These are phyloP conservation scores for Phrynocephalus versicolor DNA, from an alignment of 2,113 vertebrate genomes.

Conservation along the genomic window DNA sequence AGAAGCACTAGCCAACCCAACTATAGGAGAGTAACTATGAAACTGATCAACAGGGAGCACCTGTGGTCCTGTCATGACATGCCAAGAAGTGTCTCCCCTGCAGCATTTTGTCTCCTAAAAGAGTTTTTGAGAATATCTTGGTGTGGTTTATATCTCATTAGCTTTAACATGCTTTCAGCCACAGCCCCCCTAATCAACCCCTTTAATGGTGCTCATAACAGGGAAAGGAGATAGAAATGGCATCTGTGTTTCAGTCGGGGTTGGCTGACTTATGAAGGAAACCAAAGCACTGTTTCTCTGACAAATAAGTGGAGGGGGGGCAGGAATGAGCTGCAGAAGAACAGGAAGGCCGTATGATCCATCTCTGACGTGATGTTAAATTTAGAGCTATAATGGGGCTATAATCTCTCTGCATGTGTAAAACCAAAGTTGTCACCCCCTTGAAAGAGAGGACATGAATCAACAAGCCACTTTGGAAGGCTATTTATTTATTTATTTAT, in stretches of 20 bases:
- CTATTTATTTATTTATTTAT: constrained; percentile 60
- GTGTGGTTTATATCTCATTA: constrained; percentile 40
- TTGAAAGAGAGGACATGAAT: constrained; percentile 63
- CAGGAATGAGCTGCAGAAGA: constrained; percentile 26
- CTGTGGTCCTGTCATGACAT: constrained; percentile 1
- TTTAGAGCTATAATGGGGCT: constrained; percentile 52
- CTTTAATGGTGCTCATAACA: constrained; percentile 25
- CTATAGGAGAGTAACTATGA: not conserved
- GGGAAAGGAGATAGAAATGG: constrained; percentile 32
- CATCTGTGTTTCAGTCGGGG: not conserved
- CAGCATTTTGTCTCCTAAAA: not conserved
- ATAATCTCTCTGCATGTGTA: constrained; percentile 57
- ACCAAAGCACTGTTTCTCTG: constrained; percentile 28
- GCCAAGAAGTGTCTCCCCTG: constrained; percentile 12
- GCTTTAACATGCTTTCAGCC: not conserved
- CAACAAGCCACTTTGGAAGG: constrained; percentile 58
- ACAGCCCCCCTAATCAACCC: no score
- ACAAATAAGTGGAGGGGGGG: constrained; percentile 47
- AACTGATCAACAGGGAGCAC: not conserved
- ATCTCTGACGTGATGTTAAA: constrained; percentile 53
- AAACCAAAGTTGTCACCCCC: constrained; percentile 52
- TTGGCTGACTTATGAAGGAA: constrained; percentile 52
- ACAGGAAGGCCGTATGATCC: constrained; percentile 39
- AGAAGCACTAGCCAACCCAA: not conserved
- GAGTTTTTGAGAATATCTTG: not conserved